These are phyloP conservation scores for Hystrix brachyura DNA, from an alignment of 2,113 vertebrate genomes.

Conservation along the genomic window DNA sequence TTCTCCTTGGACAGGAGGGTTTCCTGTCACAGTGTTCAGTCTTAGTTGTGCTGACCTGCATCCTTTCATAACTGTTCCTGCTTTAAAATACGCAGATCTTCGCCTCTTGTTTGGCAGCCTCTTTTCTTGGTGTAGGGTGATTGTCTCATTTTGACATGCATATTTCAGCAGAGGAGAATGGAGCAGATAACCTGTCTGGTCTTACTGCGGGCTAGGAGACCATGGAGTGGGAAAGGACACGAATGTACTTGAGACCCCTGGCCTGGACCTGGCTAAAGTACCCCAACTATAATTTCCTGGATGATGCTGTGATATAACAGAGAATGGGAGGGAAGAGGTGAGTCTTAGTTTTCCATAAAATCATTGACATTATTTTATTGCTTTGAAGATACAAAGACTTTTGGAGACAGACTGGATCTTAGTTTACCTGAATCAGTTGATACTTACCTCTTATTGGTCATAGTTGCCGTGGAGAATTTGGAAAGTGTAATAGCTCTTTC, in stretches of 20 bases:
- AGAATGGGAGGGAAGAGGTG: neutral
- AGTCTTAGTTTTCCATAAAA: neutral
- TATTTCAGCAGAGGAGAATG: neutral
- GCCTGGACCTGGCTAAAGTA: neutral
- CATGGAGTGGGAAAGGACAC: neutral
- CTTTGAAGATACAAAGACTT: neutral
- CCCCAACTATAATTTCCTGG: neutral
- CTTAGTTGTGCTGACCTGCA: too few relatives aligned
- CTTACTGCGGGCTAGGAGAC: neutral
- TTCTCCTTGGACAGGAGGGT: accelerated
- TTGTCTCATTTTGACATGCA: neutral
- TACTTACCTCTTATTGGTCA: neutral
- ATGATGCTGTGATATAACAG: accelerated
- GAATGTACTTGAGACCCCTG: neutral
- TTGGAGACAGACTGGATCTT: neutral
- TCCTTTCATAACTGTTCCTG: neutral
- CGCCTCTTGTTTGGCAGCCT: too few relatives aligned
- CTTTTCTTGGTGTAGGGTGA: neutral
- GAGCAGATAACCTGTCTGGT: neutral
- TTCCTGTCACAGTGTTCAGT: neutral
- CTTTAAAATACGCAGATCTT: neutral
- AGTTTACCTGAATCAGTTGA: neutral
- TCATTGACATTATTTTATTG: neutral
- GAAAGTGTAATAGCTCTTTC: neutral
- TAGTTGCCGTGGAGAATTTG: constrained; percentile 3